Base-by-base conservation (phyloP, 2,888 invertebrate genomes). In the Limnephilus rhombicus region DNA sequence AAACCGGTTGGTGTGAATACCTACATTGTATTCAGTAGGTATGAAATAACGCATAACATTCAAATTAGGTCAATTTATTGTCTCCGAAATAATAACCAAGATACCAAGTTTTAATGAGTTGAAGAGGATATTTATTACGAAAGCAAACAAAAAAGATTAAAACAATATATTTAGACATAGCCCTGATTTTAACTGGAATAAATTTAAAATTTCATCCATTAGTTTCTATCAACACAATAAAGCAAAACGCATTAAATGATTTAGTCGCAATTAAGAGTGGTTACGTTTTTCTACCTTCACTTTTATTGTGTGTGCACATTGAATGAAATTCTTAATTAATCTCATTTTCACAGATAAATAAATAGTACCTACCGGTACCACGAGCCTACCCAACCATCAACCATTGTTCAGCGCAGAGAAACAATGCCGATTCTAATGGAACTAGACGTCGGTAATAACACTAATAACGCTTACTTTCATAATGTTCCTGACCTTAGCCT, bases 401-500 rank as follows among this genome's bases (percentile, higher is more conserved):
- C 86, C 49, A 86, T 86, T 86, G 86, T 86, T 45, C n/a, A 53
- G 31, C 53, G 13, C 24, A 3, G 12, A 45, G 86, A 86, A 86
- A 86, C 86, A 86, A 86, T 86, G 86, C 86, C 49, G 45, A 86
- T 45, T 45, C 53, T 86, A 86, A 86, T 86, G 86, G n/a, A 86
- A 86, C 49, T 68, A 68, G 34, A 41, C 41, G 85, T 41, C 68
- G 24, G 24, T 68, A 68, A 68, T 24, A 24, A 9, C 68, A 24
- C 24, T 85, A 41, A 86, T 45, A n/a, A n/a, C 45, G 18, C 80
- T 89, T 80, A 89, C 88, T 89, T 89, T 89, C 88, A 80, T 89
- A 89, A 89, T 29, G 88, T 80, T 80, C 88, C 88, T 89, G 88
- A 89, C 88, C 88, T 89, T 89, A 89, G 80, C 80, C 37, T 68